Percentiles rank a stretch among this genome's conserved stretches.
Conservation (phyloP, 1,140 invertebrate genomes). For the Zaprionus africanus region DNA sequence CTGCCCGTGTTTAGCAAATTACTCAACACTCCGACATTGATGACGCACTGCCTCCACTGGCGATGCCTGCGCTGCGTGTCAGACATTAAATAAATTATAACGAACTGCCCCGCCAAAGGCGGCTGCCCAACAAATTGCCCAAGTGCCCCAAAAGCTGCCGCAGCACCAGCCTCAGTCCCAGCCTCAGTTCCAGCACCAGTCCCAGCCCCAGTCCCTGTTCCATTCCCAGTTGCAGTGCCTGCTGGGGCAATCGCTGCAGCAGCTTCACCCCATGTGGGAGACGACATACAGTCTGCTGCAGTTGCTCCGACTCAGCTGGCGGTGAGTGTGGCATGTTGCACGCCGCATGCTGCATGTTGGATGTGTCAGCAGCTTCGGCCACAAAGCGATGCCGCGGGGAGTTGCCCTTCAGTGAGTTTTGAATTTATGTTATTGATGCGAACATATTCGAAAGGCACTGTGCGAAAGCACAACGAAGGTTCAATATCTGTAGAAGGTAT, state of each 20-base stretch:
- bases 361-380: conserved; percentile 62
- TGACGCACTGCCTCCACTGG: conserved; percentile 34
- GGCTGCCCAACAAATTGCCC: conserved; percentile 62
- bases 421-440: conserved; percentile 78
- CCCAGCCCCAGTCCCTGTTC: conserved; percentile 1
- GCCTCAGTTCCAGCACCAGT: conserved; percentile 2
- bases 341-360: conserved; percentile 3
- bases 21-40: conserved; percentile 66
- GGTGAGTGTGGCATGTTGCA: not conserved
- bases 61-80: conserved; percentile 8
- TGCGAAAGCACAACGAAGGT: conserved; percentile 31
- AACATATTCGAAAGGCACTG: conserved; percentile 57
- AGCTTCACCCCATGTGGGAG: conserved; percentile 54
- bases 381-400: conserved; percentile 72
- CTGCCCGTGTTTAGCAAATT: conserved; percentile 71
- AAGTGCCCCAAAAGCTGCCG: conserved; percentile 1
- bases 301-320: conserved; percentile 13
- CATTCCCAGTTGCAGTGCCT: not conserved
- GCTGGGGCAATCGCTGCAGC: conserved; percentile 8
- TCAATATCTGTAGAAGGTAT: not conserved
- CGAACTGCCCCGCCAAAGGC: conserved; percentile 50
- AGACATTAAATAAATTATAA: conserved; percentile 77
- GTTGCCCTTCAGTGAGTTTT: conserved; percentile 54
- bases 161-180: conserved; percentile 2
- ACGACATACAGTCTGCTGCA: conserved; percentile 73